Percentiles rank a stretch among this genome's conserved stretches.
Evolutionary conservation across 2,113 vertebrate species (phyloP).

Genomic region (Terrapene triunguis): DNA sequence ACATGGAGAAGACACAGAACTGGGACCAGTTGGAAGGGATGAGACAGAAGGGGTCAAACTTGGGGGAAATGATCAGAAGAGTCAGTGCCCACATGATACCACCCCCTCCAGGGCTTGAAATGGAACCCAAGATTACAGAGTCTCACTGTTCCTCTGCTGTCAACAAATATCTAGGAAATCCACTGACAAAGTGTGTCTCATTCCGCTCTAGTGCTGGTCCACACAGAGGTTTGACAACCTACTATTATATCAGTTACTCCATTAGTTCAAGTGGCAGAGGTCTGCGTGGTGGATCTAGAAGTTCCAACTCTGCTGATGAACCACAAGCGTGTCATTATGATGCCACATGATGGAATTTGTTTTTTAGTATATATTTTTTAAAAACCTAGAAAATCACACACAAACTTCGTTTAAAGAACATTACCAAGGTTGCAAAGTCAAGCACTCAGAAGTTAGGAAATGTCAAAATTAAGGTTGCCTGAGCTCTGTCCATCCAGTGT

Average conservation of each 20-base stretch:
- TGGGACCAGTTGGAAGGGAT: background rate
- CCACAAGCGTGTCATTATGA: background rate
- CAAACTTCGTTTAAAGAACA: background rate
- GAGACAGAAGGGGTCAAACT: background rate
- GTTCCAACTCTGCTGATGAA: background rate
- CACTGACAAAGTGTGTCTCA: rapidly evolving
- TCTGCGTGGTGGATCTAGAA: background rate
- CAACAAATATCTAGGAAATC: background rate
- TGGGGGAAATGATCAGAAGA: background rate
- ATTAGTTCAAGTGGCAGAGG: background rate
- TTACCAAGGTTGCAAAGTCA: background rate
- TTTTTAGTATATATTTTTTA: background rate
- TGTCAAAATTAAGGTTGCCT: background rate
- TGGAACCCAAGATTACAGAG: background rate
- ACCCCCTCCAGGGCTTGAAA: background rate
- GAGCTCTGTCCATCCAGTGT: background rate
- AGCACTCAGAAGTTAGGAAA: background rate
- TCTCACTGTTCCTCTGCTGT: background rate
- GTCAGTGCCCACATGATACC: background rate
- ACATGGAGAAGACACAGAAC: background rate
- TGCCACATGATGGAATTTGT: background rate
- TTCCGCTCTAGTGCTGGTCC: background rate
- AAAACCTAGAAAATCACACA: background rate
- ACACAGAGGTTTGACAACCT: background rate
- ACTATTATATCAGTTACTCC: background rate